Evolutionary conservation across 2,888 invertebrate genomes (phyloP).

Genomic region (Cerceris rybyensis): DNA sequence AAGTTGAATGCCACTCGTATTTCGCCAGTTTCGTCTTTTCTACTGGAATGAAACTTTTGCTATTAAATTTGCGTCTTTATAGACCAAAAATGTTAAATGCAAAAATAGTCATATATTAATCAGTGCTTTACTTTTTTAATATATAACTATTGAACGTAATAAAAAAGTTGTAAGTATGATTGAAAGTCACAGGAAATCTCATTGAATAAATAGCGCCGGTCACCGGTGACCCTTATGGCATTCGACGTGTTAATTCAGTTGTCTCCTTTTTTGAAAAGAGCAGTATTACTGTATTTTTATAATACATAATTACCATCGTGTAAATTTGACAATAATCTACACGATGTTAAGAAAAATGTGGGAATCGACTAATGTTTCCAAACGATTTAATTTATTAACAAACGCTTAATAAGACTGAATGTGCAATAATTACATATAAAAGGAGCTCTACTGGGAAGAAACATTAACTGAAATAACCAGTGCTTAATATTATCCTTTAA

Average conservation of each 20-base stretch:
- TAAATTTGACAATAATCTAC: background rate
- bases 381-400: background rate
- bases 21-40: too few relatives aligned
- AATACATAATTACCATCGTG: background rate
- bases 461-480: constrained; percentile 7
- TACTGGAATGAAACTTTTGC: too few relatives aligned
- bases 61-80: background rate
- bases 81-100: background rate
- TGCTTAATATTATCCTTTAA: background rate
- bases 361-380: background rate
- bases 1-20: too few relatives aligned
- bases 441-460: constrained; percentile 3
- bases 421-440: constrained; percentile 10
- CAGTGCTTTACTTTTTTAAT: too few relatives aligned
- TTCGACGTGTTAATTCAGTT: too few relatives aligned
- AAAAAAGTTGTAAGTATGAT: too few relatives aligned
- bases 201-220: too few relatives aligned
- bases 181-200: too few relatives aligned
- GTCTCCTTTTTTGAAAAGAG: too few relatives aligned
- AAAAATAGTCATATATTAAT: background rate
- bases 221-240: too few relatives aligned
- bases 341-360: background rate
- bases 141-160: too few relatives aligned
- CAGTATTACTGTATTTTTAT: background rate
- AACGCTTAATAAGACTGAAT: constrained; percentile 46